Evolutionary conservation across 2,113 vertebrate species (phyloP).

Genomic region (Colinus virginianus): DNA sequence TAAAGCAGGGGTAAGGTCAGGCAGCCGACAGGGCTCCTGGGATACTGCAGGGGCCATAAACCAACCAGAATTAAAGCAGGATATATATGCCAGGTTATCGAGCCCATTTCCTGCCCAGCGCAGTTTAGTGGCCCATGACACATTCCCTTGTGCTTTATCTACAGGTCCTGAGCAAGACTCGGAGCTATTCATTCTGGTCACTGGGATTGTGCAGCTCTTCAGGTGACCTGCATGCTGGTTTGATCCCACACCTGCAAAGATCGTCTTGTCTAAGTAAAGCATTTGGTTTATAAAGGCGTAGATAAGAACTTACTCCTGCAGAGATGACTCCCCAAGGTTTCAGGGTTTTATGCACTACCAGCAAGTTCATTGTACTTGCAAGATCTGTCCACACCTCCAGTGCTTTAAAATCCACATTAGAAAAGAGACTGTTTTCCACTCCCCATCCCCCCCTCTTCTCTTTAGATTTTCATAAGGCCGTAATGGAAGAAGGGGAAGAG

Average conservation of each 20-base stretch:
- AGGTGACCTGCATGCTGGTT: not conserved
- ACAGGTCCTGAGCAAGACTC: not conserved
- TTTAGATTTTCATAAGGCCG: slow-evolving; percentile 12
- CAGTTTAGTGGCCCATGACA: not conserved
- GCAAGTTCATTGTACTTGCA: not conserved
- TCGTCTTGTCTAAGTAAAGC: not conserved
- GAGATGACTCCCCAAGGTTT: slow-evolving; percentile 13
- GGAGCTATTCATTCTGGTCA: not conserved
- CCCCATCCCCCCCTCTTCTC: not conserved
- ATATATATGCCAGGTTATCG: not conserved
- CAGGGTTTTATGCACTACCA: not conserved
- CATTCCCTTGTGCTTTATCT: not conserved
- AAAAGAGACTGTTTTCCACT: not conserved
- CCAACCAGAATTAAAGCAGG: slow-evolving; percentile 24
- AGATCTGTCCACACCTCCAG: not conserved
- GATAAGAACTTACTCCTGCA: not conserved
- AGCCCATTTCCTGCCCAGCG: not conserved
- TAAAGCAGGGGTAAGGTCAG: slow-evolving; percentile 25
- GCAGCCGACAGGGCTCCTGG: rapidly evolving
- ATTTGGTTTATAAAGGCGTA: not conserved
- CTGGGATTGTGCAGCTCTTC: not conserved
- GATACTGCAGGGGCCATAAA: slow-evolving; percentile 26
- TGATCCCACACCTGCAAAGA: slow-evolving; percentile 10
- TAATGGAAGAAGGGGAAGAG: not conserved
- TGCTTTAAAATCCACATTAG: not conserved